Evolutionary conservation across 2,797 vertebrate genomes (phyloP).

Genomic region (Syndactyla subalaris): DNA sequence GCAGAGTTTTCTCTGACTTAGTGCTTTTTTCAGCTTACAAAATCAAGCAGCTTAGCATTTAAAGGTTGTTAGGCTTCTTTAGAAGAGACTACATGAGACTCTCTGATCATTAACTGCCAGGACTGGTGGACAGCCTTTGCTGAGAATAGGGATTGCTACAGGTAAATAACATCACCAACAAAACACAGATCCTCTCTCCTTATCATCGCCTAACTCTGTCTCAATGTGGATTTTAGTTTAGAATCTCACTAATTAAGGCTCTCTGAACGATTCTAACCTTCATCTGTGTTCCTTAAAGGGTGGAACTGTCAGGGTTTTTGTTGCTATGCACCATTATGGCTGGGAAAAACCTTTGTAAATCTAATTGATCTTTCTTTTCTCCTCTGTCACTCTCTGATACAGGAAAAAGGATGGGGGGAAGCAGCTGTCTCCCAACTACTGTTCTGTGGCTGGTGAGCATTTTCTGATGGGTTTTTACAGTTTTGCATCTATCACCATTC

Average conservation of each 20-base stretch:
- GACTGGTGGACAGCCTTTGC: not conserved
- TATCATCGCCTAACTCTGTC: not conserved
- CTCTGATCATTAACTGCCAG: not conserved
- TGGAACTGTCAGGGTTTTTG: not conserved
- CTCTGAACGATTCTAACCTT: not conserved
- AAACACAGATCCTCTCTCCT: not conserved
- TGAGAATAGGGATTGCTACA: not conserved
- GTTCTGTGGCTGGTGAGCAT: not conserved
- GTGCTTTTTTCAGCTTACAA: not conserved
- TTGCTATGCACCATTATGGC: not conserved
- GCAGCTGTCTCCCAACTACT: not conserved
- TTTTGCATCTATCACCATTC: not conserved
- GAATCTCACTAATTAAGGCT: constrained; percentile 29
- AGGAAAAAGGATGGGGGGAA: not conserved
- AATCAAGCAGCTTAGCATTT: not conserved
- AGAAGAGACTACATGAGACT: not conserved
- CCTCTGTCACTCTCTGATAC: not conserved
- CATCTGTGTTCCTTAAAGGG: not conserved
- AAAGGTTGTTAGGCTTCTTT: not conserved
- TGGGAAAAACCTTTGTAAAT: not conserved
- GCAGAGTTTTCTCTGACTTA: not conserved
- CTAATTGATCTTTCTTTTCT: not conserved
- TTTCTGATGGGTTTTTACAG: not conserved
- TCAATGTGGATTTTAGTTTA: not conserved
- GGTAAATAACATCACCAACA: not conserved